Evolutionary conservation across 2,113 vertebrate species (phyloP), one percentile per base, ranked within the genome.

Genomic region (Mohoua ochrocephala): DNA sequence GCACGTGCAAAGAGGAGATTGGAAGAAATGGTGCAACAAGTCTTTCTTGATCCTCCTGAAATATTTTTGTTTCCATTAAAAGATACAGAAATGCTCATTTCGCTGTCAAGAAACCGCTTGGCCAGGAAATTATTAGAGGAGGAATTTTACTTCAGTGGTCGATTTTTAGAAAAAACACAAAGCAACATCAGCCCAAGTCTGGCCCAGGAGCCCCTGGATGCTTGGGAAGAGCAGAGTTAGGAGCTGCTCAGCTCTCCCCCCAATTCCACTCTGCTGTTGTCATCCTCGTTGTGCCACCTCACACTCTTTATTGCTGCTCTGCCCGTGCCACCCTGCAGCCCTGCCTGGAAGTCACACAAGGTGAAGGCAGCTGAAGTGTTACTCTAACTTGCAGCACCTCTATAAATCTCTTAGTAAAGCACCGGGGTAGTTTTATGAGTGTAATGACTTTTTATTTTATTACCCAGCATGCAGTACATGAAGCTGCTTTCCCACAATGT

Each of bases 401-500:
- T 52, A 68, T 95, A 84, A 96, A 93, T 91, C 91, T 93, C 91
- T 86, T 44, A 35, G 53, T 78, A 63, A 95, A 75, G 80, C 78
- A 39, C 76, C 35, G n/a, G 77, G 59, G 84, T 78, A 59, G 56
- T 75, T 96, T 93, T 95, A 92, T 73, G 86, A 84, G 80, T 71
- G 96, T 71, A 56, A 93, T 92, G 76, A 41, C 80, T 93, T 93
- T 93, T 93, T 92, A 57, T 92, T 96, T 95, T 86, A 89, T 95
- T 91, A 87, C 77, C 80, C 84, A 64, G 69, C 69, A 69, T 69
- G 65, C 81, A 82, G 89, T 76, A 89, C 87, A 64, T 84, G 84
- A 93, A 95, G 63, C 65, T 79, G 53, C 85, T 91, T 84, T 76
- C 80, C 80, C 91, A 82, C 65, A 76, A 64, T 35, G 61, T 73